Base-by-base conservation (phyloP, 2,888 invertebrate genomes). In the Invenusta paracnida region DNA sequence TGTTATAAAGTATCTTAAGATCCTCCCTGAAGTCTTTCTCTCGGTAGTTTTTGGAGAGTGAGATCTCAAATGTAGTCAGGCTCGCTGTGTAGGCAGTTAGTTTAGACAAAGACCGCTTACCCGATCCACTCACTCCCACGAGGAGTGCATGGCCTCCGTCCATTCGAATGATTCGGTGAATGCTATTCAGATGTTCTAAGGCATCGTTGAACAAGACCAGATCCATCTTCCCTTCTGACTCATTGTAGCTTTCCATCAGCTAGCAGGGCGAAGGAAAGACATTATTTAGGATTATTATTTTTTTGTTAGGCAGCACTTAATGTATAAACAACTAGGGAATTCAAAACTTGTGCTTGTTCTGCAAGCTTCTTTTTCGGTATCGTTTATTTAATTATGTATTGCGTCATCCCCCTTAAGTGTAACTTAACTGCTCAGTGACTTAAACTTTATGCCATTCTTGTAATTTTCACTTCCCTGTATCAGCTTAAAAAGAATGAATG, bases 201-300 rank as follows among this genome's bases (percentile, higher is more conserved):
- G 87, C 87, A 48, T 87, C 86, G 48, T 87, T 85, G 85, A 87
- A 87, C 27, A 87, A 30, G 29, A 87, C 87, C 1, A 87, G 79
- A 27, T 85, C 67, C 23, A 86, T 48, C 28, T 79, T 30, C 0
- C 81, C 85, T 29, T 85, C 81, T n/a, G 73, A 30, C 31, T 87
- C 86, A 30, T 31, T 48, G 30, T 86, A 87, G 28, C 28, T 29
- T 82, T 86, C 84, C n/a, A 87, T 85, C 5, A 85, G 29, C 79
- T 85, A 1, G 13, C 17, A 25, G 11, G 27, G n/a, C n/a, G n/a
- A n/a, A n/a, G n/a, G n/a, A n/a, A n/a, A n/a, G n/a, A n/a, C n/a
- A n/a, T 2, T 82, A n/a, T 11, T 82, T 25, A 82, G 30, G 13
- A 82, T 73, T 29, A n/a, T 2, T 82, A 82, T 2, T 11, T 82